Base-by-base conservation (phyloP, 2,113 vertebrate genomes). In the Seriola dumerili region DNA sequence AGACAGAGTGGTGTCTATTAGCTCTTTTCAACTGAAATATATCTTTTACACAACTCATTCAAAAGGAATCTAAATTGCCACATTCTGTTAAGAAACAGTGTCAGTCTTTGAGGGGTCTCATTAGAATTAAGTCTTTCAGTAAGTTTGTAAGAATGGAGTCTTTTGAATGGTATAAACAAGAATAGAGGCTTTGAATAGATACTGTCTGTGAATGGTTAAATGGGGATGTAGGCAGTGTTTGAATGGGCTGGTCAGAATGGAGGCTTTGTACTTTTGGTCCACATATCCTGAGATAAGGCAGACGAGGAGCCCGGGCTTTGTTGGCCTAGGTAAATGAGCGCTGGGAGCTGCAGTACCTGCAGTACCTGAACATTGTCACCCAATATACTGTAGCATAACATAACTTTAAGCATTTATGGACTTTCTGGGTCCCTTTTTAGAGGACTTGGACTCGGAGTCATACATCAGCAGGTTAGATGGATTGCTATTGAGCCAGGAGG, bases 261-360 rank as follows among this genome's bases (percentile, higher is more conserved):
- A 86, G 76, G 79, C 92, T 92, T 94, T 94, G 91, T 94, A 78
- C 73, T 84, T 87, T 87, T 38, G 64, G 75, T 72, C 50, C 85
- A 79, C 84, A 75, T 90, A 68, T 63, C 67, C 63, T 80, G 77
- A 91, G 92, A 93, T 93, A 91, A 94, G 78, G 76, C 80, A 48
- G 73, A 21, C 0, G 4, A 42, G 10, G 72, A 78, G 38, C 5
- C 34, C 9, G 21, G 50, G 59, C 66, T 84, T 74, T 84, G 70
- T 74, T 79, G 44, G 12, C 1, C 3, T 72, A 94, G 79, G 91
- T 91, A 89, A 89, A 89, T 88, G 74, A 89, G 72, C 7, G 1
- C 68, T 14, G 36, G 36, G 57, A 72, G 63, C 70, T 57, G 78
- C 65, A 52, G 19, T 25, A 58, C n/a, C 54, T 78, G 16, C 10